Conservation (phyloP, 2,113 vertebrate genomes). For the Bos javanicus region DNA sequence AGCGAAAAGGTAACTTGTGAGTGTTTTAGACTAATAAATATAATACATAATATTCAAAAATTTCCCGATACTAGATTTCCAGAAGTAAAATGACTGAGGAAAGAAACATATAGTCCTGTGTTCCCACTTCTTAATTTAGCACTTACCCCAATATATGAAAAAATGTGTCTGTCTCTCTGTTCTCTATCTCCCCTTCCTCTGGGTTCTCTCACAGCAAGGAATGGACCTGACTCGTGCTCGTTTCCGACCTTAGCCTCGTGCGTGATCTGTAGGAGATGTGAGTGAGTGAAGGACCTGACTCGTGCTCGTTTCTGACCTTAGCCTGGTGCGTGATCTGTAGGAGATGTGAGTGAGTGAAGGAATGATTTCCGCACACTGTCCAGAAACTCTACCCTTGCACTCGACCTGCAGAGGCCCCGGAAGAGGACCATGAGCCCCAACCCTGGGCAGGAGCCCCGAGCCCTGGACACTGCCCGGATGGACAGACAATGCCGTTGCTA, state of each 20-base stretch:
- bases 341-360: neutral
- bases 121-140: neutral
- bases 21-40: neutral
- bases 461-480: neutral
- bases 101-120: neutral
- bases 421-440: neutral
- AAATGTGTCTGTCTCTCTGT: too few species aligned
- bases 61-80: neutral
- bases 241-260: neutral
- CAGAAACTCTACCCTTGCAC: neutral
- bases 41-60: neutral
- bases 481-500: neutral
- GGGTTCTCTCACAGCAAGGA: neutral
- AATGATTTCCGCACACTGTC: neutral
- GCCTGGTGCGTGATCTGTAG: rapidly evolving
- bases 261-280: neutral
- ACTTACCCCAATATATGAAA: neutral
- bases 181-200: neutral
- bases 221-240: rapidly evolving
- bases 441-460: neutral
- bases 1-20: neutral
- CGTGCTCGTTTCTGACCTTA: neutral
- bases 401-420: neutral
- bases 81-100: neutral
- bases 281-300: neutral